phyloP scores from a whole-genome alignment of 2,888 invertebrate genomes.

The Mimachlamys varia region DNA sequence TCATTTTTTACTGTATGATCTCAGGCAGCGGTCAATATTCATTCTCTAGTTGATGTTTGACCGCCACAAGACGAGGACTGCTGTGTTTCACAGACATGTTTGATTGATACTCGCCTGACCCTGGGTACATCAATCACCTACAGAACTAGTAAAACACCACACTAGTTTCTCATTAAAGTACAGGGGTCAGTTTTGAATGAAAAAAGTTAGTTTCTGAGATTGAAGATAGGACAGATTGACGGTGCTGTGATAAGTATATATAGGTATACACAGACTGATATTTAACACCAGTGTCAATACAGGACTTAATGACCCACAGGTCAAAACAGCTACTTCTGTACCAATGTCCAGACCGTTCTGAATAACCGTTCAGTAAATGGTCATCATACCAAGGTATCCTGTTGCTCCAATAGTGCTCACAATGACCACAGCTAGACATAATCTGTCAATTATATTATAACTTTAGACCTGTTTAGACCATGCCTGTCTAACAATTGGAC shows the following conservation, averaged over 20 bases:
- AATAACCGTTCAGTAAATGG: not conserved
- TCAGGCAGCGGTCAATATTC: not conserved
- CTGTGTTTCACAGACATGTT: not conserved
- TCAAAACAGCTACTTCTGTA: not conserved
- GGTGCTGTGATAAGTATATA: not conserved
- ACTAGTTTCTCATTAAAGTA: not conserved
- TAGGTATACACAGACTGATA: not conserved
- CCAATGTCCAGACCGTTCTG: not conserved
- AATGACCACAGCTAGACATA: conserved; percentile 10
- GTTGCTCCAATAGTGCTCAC: not conserved
- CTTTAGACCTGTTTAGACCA: not conserved
- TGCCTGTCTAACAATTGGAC: not conserved
- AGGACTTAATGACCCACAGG: not conserved
- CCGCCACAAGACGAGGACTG: not conserved
- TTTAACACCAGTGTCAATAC: not conserved
- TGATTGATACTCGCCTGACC: conserved; percentile 5
- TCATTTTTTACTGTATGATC: not conserved
- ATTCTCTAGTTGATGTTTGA: not conserved
- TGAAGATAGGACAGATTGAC: not conserved
- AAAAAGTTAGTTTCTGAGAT: not conserved
- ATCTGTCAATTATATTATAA: conserved; percentile 16
- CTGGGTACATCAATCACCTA: not conserved
- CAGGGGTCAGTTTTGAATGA: not conserved
- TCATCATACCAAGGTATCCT: not conserved
- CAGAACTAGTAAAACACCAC: too few relatives aligned